Conservation (phyloP, 2,888 invertebrate species). For the Lasioglossum villosulum region DNA sequence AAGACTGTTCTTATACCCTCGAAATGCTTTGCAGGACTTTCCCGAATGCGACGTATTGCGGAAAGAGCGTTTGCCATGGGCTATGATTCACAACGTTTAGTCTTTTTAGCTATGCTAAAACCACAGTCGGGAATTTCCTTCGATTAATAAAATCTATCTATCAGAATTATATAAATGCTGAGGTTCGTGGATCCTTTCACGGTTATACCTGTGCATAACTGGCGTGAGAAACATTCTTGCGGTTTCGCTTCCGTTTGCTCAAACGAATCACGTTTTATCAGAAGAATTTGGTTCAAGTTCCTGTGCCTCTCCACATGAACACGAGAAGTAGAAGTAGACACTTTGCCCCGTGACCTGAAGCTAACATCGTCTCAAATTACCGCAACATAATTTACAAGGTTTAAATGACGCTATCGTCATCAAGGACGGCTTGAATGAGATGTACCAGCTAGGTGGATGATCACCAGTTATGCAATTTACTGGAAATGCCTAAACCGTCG, state of each 20-base stretch:
- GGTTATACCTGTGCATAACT: background rate
- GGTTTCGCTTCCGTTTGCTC: background rate
- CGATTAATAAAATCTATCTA: background rate
- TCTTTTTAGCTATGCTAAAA: background rate
- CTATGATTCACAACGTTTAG: background rate
- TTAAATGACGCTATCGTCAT: background rate
- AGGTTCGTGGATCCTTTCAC: background rate
- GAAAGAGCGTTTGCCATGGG: slow-evolving; percentile 37
- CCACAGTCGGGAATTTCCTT: background rate
- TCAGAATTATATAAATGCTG: background rate
- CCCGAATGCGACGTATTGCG: slow-evolving; percentile 57
- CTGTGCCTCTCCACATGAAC: background rate
- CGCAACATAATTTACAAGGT: background rate
- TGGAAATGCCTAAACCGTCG: background rate
- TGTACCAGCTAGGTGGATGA: background rate
- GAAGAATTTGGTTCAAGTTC: background rate
- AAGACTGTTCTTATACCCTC: slow-evolving; percentile 38
- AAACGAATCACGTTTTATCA: background rate
- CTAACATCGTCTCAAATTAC: background rate
- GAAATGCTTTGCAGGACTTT: slow-evolving; percentile 60
- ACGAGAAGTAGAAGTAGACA: background rate
- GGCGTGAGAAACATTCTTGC: background rate
- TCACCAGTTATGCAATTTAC: background rate
- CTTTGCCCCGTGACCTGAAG: background rate
- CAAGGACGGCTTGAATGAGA: background rate